phyloP scores from a whole-genome alignment of 2,888 invertebrate genomes.

The Drosophila monieri region DNA sequence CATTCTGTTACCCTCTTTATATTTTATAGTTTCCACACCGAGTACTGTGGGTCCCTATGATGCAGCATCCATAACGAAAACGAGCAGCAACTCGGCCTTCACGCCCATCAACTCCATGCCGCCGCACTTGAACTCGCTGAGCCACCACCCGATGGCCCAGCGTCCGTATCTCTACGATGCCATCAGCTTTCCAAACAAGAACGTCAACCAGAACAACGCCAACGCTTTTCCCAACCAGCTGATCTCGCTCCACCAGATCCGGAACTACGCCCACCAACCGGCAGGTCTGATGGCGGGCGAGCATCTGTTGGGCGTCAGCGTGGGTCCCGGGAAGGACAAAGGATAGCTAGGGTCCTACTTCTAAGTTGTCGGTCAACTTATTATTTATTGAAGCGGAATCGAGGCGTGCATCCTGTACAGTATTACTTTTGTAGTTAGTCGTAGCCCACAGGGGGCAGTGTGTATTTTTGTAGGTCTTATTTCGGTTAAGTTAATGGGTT shows the following conservation, averaged over 20 bases:
- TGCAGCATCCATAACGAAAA: constrained; percentile 84
- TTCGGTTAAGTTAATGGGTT: constrained; percentile 23
- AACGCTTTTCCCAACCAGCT: constrained; percentile 95
- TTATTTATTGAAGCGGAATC: constrained; percentile 40
- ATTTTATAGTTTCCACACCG: constrained; percentile 77
- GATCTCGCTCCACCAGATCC: constrained; percentile 97
- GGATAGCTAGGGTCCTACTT: constrained; percentile 83
- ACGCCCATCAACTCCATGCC: constrained; percentile 95
- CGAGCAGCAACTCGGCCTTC: constrained; percentile 93
- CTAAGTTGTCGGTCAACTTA: constrained; percentile 65
- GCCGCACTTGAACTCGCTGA: constrained; percentile 89
- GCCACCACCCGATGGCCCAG: constrained; percentile 89
- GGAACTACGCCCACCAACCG: constrained; percentile 97
- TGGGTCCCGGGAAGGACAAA: constrained; percentile 83
- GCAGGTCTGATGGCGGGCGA: constrained; percentile 89
- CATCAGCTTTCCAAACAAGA: constrained; percentile 92
- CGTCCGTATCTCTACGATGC: constrained; percentile 96
- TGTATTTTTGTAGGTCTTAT: constrained; percentile 22
- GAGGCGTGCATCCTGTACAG: constrained; percentile 67
- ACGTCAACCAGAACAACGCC: constrained; percentile 86
- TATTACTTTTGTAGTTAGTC: constrained; percentile 73
- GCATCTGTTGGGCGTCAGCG: constrained; percentile 86
- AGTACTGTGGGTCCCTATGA: constrained; percentile 84
- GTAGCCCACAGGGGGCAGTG: constrained; percentile 38
- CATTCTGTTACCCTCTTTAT: background rate